Conservation (phyloP, 2,888 invertebrate genomes). For the Lysandra bellargus region DNA sequence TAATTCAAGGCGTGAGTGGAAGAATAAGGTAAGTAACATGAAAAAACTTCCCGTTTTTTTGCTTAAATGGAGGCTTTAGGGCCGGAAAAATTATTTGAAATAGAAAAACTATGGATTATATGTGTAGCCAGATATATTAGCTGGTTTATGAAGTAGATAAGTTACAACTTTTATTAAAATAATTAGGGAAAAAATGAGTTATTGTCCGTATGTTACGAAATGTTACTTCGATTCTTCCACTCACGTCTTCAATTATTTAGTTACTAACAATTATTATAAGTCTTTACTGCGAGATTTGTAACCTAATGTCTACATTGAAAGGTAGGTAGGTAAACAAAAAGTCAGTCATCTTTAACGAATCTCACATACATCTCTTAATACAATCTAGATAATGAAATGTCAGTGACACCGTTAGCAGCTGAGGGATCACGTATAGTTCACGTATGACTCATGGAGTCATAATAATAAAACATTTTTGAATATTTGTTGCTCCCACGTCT, state of each 20-base stretch:
- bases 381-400: constrained; percentile 41
- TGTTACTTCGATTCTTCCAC: too few species aligned
- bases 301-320: background rate
- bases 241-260: background rate
- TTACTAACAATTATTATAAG: background rate
- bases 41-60: too few species aligned
- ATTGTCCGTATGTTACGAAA: too few species aligned
- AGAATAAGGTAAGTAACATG: too few species aligned
- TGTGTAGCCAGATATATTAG: too few species aligned
- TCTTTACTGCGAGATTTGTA: background rate
- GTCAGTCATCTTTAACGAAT: background rate
- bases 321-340: background rate
- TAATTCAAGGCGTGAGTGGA: too few species aligned
- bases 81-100: too few species aligned
- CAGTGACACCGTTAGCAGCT: constrained; percentile 38
- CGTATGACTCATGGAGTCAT: constrained; percentile 60
- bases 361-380: constrained; percentile 16
- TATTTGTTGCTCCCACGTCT: constrained; percentile 61
- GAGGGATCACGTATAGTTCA: constrained; percentile 46
- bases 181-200: too few species aligned
- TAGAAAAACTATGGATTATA: too few species aligned
- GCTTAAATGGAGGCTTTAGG: too few species aligned
- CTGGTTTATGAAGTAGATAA: too few species aligned
- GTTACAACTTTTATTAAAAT: too few species aligned
- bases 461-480: constrained; percentile 56